Conservation (phyloP, 2,797 vertebrate genomes). For the Anisognathus igniventris region DNA sequence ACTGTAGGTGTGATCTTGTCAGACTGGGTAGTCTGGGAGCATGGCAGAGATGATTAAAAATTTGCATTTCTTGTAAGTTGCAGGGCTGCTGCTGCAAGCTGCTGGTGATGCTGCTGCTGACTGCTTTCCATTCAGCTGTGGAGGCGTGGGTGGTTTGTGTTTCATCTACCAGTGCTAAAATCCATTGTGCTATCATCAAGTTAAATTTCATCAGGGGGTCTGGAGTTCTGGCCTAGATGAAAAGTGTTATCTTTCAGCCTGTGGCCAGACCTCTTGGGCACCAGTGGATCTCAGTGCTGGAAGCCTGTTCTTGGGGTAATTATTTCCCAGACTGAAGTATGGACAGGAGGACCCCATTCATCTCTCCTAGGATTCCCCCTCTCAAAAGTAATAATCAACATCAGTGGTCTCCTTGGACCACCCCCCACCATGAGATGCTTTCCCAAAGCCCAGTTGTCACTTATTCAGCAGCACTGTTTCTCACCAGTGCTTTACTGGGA, state of each 20-base stretch:
- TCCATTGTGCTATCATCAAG: not conserved
- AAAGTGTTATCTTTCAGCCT: not conserved
- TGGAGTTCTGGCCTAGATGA: not conserved
- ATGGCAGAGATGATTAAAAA: not conserved
- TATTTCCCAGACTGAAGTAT: not conserved
- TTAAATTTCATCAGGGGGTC: not conserved
- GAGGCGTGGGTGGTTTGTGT: not conserved
- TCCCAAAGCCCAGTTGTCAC: not conserved
- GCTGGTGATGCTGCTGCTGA: not conserved
- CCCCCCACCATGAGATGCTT: not conserved
- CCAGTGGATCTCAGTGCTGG: not conserved
- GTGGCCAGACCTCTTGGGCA: not conserved
- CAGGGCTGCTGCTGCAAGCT: not conserved
- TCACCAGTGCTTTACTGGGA: not conserved
- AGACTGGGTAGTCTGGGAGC: not conserved
- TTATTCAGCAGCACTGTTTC: not conserved
- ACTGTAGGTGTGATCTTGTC: not conserved
- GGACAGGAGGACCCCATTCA: rapidly evolving
- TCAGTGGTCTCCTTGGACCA: rapidly evolving
- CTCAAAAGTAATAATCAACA: not conserved
- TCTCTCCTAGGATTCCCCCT: not conserved
- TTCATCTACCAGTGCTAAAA: not conserved
- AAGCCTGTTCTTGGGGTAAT: not conserved
- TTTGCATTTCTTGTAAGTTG: not conserved
- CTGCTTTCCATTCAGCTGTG: not conserved